Evolutionary conservation across 2,113 vertebrate genomes (phyloP).

Genomic region (Lontra canadensis): DNA sequence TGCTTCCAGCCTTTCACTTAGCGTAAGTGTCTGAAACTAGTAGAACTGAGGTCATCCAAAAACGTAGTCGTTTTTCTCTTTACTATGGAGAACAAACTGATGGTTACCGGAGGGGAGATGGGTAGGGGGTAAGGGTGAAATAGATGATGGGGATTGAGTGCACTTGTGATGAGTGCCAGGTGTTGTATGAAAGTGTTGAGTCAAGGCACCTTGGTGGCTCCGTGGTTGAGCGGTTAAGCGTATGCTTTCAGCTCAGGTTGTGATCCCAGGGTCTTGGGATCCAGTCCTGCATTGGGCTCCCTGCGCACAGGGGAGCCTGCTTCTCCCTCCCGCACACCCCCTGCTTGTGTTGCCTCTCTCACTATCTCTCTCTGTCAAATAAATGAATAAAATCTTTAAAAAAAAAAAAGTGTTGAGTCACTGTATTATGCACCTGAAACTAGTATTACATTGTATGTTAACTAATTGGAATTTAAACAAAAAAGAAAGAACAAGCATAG

Average conservation of each 20-base stretch:
- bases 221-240: too few relatives aligned
- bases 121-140: not conserved
- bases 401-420: not conserved
- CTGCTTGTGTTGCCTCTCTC: too few relatives aligned
- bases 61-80: conserved; percentile 4
- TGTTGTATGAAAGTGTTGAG: not conserved
- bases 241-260: too few relatives aligned
- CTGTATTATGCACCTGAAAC: not conserved
- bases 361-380: too few relatives aligned
- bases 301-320: too few relatives aligned
- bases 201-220: not conserved
- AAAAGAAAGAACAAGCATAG: not conserved
- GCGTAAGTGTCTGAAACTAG: not conserved
- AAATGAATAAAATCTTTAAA: too few relatives aligned
- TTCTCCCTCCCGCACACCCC: too few relatives aligned
- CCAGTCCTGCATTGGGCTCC: too few relatives aligned
- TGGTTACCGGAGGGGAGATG: not conserved
- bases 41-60: not conserved
- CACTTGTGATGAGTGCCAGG: not conserved
- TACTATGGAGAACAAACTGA: not conserved
- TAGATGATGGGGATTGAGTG: not conserved
- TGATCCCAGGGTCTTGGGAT: too few relatives aligned
- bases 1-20: conserved; percentile 15
- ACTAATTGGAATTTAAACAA: not conserved
- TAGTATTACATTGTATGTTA: not conserved